Evolutionary conservation across 2,888 invertebrate genomes (phyloP), one percentile per base, ranked within the genome.

Genomic region (Tiliacea citrago): DNA sequence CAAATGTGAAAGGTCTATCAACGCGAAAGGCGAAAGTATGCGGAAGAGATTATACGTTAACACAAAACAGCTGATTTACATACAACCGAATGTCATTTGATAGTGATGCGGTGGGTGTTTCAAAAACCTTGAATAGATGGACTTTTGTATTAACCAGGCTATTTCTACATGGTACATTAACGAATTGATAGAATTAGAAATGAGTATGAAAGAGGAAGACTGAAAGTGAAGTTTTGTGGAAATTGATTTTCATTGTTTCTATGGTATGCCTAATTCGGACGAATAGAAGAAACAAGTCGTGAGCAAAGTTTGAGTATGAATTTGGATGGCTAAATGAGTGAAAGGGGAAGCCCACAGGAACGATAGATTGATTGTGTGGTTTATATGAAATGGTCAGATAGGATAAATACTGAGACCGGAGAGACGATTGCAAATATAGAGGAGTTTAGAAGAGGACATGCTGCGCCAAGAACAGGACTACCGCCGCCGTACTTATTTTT

Each of bases 1-100:
- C 79, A 83, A 81, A 81, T 73, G 81, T 83, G 79, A 81, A 78
- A 83, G 83, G 81, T 79, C 58, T 73, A 81, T 83, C 79, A 72
- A 77, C 72, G 83, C 60, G 55, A 68, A 68, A 82, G 57, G 80
- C 72, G 80, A 83, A 81, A 83, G 79, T 83, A 51, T 58, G 79
- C 68, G 69, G 67, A 73, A 73, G 24, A 83, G 24, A 72, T 57
- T 58, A 61, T 69, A 77, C 13, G 49, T 55, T 73, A 60, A 69
- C 67, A 80, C 57, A 62, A 79, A 82, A 82, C 79, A 66, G 29
- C 72, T 66, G 68, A 57, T 80, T 80, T 66, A 63, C 76, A 79
- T 77, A 79, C 57, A n/a, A 63, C 71, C 21, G 35, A 73, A 72
- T 62, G 47, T 35, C 18, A 51, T 63, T 58, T 63, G 61, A 18